These are phyloP conservation scores for Epicauta chinensis DNA, from an alignment of 1,140 invertebrate species.

Conservation along the genomic window DNA sequence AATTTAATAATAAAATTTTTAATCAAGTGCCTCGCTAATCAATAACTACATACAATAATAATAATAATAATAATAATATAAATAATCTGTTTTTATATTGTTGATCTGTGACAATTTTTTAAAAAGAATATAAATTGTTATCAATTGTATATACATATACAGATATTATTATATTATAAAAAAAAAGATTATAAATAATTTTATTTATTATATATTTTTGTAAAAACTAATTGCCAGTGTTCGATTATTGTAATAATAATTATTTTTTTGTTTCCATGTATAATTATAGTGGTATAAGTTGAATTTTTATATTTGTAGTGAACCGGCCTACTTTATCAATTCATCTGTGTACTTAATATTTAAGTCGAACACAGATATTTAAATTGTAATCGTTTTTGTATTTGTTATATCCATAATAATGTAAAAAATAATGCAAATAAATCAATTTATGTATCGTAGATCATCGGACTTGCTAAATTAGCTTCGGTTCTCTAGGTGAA, in stretches of 20 bases:
- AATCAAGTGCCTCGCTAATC: constrained; percentile 13
- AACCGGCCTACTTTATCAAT: constrained; percentile 21
- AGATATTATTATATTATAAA: not conserved
- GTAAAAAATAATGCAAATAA: not conserved
- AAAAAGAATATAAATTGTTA: constrained; percentile 1
- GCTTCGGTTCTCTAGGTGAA: too few species aligned
- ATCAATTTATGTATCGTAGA: not conserved
- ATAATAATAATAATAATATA: too few species aligned
- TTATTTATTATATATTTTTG: constrained; percentile 17
- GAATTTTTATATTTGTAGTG: constrained; percentile 18
- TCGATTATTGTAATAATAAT: too few species aligned
- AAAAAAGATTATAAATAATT: not conserved
- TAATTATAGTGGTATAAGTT: constrained; percentile 5
- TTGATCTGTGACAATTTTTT: constrained; percentile 11
- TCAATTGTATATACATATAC: too few species aligned
- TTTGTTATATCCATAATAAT: not conserved
- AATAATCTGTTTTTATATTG: constrained; percentile 3
- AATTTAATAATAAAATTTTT: not conserved
- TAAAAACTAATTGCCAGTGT: constrained; percentile 5
- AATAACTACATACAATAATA: too few species aligned
- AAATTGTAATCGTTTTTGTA: not conserved
- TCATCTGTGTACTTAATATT: constrained; percentile 19
- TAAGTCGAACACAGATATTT: constrained; percentile 16
- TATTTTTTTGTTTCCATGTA: constrained; percentile 1
- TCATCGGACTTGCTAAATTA: too few species aligned